Conservation (phyloP, 2,797 vertebrate genomes). For the Pseudotriccus pelzelni region DNA sequence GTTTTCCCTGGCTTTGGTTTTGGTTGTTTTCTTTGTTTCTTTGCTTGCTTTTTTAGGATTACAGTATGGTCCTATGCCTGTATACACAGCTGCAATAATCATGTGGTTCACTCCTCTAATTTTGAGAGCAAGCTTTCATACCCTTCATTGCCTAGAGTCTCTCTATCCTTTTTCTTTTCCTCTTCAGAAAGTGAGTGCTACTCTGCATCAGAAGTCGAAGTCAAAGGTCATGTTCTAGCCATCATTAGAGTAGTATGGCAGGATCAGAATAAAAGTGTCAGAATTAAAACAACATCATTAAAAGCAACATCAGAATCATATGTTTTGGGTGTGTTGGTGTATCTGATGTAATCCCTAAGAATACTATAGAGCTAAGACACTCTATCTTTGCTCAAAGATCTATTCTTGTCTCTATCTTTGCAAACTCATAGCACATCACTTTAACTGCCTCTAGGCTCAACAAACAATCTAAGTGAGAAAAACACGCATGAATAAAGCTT, state of each 20-base stretch:
- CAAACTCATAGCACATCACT: background rate
- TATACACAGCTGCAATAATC: background rate
- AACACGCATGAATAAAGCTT: background rate
- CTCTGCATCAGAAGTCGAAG: background rate
- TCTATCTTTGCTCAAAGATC: background rate
- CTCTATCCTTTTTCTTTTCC: background rate
- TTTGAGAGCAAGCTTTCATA: background rate
- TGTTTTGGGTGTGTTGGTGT: background rate
- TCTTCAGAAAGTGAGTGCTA: background rate
- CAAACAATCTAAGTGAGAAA: background rate
- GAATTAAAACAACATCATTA: background rate
- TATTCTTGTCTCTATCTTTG: background rate
- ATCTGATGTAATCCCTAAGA: background rate
- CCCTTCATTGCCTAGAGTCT: background rate
- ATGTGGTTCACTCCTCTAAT: background rate
- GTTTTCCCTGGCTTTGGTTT: background rate
- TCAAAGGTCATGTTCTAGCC: background rate
- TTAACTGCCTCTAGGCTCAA: background rate
- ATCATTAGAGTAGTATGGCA: rapidly evolving
- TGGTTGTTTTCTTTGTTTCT: background rate
- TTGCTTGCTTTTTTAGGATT: background rate
- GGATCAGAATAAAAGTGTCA: background rate
- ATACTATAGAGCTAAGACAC: background rate
- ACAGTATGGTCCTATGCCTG: background rate
- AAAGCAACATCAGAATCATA: background rate